Percentiles rank a stretch among this genome's conserved stretches.
Evolutionary conservation across 2,113 vertebrate genomes (phyloP).

Genomic region (Gavialis gangeticus): DNA sequence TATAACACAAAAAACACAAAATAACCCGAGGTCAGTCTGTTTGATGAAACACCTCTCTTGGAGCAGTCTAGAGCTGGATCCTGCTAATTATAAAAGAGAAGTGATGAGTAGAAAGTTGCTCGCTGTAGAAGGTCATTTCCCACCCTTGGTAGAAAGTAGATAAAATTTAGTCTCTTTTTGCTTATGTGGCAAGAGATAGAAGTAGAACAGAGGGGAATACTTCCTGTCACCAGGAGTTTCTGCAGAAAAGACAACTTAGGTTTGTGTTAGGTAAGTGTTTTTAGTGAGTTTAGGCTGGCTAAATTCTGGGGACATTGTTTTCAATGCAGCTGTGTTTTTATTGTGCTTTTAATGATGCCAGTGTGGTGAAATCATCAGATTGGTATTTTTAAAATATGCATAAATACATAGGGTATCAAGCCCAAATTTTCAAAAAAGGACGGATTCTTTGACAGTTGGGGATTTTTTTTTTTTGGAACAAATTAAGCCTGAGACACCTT

Average conservation of each 20-base stretch:
- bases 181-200: not conserved
- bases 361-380: not conserved
- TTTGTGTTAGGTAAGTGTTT: no score
- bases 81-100: not conserved
- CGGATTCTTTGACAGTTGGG: no score
- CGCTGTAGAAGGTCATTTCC: not conserved
- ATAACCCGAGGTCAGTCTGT: not conserved
- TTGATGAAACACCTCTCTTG: not conserved
- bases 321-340: not conserved
- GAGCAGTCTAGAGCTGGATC: not conserved
- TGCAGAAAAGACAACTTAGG: not conserved
- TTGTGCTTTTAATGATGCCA: not conserved
- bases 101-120: not conserved
- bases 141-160: not conserved
- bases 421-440: no score
- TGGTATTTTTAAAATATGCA: not conserved
- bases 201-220: not conserved
- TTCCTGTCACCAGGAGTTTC: not conserved
- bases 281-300: not conserved
- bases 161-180: not conserved
- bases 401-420: not conserved
- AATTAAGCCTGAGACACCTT: not conserved
- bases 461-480: not conserved
- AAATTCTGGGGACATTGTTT: not conserved
- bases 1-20: not conserved